Evolutionary conservation across 2,113 vertebrate genomes (phyloP).

Genomic region (Vulpes lagopus): DNA sequence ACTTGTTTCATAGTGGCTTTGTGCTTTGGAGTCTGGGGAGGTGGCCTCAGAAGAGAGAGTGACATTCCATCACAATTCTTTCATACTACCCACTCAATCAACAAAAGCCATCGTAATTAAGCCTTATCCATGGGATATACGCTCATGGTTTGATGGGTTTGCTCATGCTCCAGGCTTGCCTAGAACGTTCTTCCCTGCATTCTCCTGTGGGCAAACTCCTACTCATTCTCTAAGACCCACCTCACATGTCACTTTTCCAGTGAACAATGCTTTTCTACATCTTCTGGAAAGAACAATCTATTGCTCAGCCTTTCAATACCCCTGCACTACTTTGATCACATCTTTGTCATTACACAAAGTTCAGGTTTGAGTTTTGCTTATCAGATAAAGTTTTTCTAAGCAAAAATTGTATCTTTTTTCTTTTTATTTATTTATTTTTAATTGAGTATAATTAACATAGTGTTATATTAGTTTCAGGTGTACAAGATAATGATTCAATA

Average conservation of each 20-base stretch:
- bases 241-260: background rate
- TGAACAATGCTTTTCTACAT: background rate
- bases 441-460: background rate
- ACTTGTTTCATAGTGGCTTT: background rate
- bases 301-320: background rate
- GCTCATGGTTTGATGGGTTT: background rate
- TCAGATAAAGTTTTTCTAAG: background rate
- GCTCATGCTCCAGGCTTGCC: background rate
- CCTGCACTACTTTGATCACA: background rate
- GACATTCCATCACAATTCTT: background rate
- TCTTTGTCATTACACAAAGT: background rate
- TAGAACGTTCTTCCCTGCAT: background rate
- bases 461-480: background rate
- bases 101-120: background rate
- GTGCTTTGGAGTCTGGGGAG: background rate
- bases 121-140: no score
- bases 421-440: background rate
- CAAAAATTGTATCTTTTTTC: background rate
- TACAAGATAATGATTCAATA: background rate
- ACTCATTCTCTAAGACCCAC: background rate
- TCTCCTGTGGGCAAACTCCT: background rate
- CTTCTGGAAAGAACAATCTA: background rate
- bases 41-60: background rate
- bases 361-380: background rate
- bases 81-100: background rate